These are phyloP conservation scores for Xylocampa areola DNA, from an alignment of 2,888 invertebrate species.

Conservation along the genomic window DNA sequence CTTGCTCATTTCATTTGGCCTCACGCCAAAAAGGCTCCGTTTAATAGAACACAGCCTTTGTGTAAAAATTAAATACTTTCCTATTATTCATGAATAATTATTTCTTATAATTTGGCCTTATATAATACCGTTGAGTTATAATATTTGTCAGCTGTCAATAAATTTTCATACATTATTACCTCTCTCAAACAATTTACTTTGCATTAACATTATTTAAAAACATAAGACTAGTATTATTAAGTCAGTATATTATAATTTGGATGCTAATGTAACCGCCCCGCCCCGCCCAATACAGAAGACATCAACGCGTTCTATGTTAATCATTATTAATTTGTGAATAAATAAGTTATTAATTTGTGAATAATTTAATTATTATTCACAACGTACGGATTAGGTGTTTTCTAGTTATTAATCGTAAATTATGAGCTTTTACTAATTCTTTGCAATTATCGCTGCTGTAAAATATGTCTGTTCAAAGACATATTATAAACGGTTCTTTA, in stretches of 20 bases:
- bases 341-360: constrained; percentile 5
- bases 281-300: constrained; percentile 72
- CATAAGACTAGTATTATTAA: constrained; percentile 13
- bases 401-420: constrained; percentile 25
- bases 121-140: constrained; percentile 11
- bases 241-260: constrained; percentile 29
- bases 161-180: constrained; percentile 35
- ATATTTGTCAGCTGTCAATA: constrained; percentile 28
- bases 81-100: constrained; percentile 26
- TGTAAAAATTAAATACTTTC: constrained; percentile 10
- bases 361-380: constrained; percentile 35
- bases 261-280: constrained; percentile 44
- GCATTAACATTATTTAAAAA: constrained; percentile 17
- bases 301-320: constrained; percentile 76
- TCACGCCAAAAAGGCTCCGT: constrained; percentile 31
- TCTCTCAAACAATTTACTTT: constrained; percentile 9
- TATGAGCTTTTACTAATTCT: constrained; percentile 19
- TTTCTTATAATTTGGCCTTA: not conserved
- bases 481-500: constrained; percentile 21
- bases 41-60: constrained; percentile 24
- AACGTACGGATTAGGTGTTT: constrained; percentile 24
- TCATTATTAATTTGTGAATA: constrained; percentile 15
- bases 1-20: constrained; percentile 23
- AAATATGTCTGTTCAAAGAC: constrained; percentile 10
- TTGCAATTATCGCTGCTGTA: constrained; percentile 11